Conservation (phyloP, 2,888 invertebrate species). For the Uloborus plumipes region DNA sequence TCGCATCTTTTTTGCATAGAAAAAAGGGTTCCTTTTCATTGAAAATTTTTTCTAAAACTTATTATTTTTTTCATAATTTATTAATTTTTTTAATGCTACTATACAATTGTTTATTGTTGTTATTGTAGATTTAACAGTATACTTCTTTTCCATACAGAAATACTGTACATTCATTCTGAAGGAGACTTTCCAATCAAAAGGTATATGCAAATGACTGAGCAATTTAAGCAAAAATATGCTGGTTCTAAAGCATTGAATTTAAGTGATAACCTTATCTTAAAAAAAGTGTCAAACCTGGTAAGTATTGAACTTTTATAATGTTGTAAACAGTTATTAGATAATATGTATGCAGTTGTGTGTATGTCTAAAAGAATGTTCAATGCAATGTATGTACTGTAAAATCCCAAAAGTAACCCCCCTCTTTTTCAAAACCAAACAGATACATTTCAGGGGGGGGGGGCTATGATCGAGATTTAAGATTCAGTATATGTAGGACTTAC, state of each 20-base stretch:
- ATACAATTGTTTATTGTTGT: no score
- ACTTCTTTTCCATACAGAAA: constrained; percentile 30
- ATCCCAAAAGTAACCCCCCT: no score
- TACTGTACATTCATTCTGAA: constrained; percentile 51
- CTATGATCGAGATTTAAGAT: no score
- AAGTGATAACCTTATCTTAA: constrained; percentile 38
- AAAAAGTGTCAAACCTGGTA: constrained; percentile 53
- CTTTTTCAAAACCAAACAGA: no score
- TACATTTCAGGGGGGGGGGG: no score
- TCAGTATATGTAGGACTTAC: no score
- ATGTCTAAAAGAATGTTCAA: no score
- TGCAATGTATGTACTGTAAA: no score
- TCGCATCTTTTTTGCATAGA: no score
- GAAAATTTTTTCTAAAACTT: not conserved
- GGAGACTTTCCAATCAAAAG: constrained; percentile 57
- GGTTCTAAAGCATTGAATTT: constrained; percentile 17
- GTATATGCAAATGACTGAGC: constrained; percentile 26
- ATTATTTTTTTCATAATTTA: not conserved
- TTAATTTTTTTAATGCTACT: not conserved
- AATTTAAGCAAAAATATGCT: constrained; percentile 21
- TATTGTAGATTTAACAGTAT: no score
- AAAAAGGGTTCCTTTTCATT: no score
- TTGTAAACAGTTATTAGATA: not conserved
- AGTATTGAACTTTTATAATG: not conserved
- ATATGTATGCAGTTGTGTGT: no score